Conservation (phyloP, 1,140 invertebrate species). For the Phortica variegata region DNA sequence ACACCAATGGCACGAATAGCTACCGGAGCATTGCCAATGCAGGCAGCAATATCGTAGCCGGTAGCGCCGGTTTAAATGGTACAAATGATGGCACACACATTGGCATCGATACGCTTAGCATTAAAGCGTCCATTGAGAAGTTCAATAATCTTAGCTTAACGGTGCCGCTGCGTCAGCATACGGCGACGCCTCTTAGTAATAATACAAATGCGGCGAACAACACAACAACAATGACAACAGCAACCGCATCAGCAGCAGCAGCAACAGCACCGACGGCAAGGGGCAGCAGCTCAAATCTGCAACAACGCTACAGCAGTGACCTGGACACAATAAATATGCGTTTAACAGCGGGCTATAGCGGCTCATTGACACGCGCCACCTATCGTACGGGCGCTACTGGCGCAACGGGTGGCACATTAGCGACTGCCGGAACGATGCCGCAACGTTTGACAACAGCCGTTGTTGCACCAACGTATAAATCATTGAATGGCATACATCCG, state of each 20-base stretch:
- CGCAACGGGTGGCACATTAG: neutral
- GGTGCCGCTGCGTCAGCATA: constrained; percentile 34
- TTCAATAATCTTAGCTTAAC: constrained; percentile 50
- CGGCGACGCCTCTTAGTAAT: constrained; percentile 12
- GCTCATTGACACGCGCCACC: constrained; percentile 38
- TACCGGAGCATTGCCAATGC: neutral
- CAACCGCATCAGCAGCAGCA: too few relatives aligned
- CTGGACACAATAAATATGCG: constrained; percentile 26
- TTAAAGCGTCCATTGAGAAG: constrained; percentile 52
- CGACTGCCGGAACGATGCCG: neutral
- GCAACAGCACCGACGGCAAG: constrained; percentile 6
- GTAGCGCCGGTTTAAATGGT: neutral
- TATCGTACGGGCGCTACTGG: constrained; percentile 24
- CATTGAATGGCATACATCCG: too few relatives aligned
- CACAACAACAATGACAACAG: too few relatives aligned
- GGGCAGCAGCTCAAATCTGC: constrained; percentile 42
- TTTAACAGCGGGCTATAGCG: constrained; percentile 36
- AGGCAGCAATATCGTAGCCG: constrained; percentile 3
- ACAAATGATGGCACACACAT: constrained; percentile 26
- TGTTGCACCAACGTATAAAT: constrained; percentile 5
- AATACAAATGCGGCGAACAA: neutral
- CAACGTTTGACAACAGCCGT: neutral
- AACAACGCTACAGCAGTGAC: constrained; percentile 44
- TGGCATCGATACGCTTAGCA: constrained; percentile 46
- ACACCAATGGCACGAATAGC: constrained; percentile 30